phyloP scores from a whole-genome alignment of 2,113 vertebrate species.

The Ameiurus melas region DNA sequence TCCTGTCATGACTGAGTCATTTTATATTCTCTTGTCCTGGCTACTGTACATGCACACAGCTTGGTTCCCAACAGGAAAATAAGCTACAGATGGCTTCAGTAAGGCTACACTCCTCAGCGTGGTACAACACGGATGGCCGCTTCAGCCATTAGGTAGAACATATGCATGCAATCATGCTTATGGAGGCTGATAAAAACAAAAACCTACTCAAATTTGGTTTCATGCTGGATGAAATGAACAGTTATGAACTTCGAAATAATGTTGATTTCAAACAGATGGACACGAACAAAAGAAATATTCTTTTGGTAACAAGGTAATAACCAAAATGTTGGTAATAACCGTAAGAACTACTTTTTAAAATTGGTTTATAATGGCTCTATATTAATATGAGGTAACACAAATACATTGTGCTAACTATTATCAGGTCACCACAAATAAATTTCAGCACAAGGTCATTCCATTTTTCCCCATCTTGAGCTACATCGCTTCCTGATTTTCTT shows the following conservation, averaged over 20 bases:
- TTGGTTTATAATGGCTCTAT: background rate
- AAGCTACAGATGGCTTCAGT: conserved; percentile 18
- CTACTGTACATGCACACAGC: conserved; percentile 30
- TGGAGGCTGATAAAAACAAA: background rate
- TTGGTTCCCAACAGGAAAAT: conserved; percentile 29
- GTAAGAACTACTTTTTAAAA: background rate
- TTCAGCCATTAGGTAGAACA: conserved; percentile 14
- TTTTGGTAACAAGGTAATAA: background rate
- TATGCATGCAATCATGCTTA: conserved; percentile 26
- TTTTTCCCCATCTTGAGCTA: background rate
- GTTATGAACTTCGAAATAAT: background rate
- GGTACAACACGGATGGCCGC: conserved; percentile 3
- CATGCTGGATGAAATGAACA: background rate
- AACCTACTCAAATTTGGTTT: background rate
- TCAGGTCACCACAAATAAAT: background rate
- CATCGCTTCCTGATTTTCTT: background rate
- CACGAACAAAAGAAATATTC: background rate
- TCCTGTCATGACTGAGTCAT: conserved; percentile 47
- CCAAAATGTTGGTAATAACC: background rate
- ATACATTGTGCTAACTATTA: background rate
- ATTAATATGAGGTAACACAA: background rate
- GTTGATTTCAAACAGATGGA: conserved; percentile 2
- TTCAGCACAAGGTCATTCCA: background rate
- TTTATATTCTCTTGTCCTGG: conserved; percentile 40
- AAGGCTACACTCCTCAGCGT: conserved; percentile 13